Evolutionary conservation across 2,113 vertebrate genomes (phyloP).

Genomic region (Boleophthalmus pectinirostris): DNA sequence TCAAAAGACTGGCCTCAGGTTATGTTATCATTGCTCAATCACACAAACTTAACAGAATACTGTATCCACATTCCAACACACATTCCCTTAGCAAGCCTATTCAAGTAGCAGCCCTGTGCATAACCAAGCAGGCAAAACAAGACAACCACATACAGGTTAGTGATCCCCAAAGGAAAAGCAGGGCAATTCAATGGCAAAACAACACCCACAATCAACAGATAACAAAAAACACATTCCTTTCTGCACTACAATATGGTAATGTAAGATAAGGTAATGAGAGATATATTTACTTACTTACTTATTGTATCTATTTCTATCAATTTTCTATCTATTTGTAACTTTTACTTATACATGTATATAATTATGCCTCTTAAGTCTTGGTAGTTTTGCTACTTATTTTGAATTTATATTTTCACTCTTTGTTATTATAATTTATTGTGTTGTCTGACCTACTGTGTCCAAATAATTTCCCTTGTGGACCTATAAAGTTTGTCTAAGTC

Average conservation of each 20-base stretch:
- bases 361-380: too few relatives aligned
- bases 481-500: too few relatives aligned
- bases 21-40: constrained; percentile 27
- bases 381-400: too few relatives aligned
- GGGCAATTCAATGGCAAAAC: background rate
- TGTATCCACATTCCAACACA: constrained; percentile 38
- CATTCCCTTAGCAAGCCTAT: constrained; percentile 45
- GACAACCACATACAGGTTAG: constrained; percentile 32
- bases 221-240: background rate
- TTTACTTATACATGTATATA: too few relatives aligned
- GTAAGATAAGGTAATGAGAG: too few relatives aligned
- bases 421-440: too few relatives aligned
- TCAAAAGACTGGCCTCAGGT: constrained; percentile 24
- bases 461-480: too few relatives aligned
- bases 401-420: too few relatives aligned
- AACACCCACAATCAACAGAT: background rate
- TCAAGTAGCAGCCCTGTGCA: constrained; percentile 22
- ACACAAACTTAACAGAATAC: constrained; percentile 4
- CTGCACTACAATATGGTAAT: background rate
- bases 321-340: too few relatives aligned
- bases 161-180: constrained; percentile 24
- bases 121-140: constrained; percentile 45
- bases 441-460: too few relatives aligned
- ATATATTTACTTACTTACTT: too few relatives aligned
- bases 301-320: too few relatives aligned